Evolutionary conservation across 2,888 invertebrate species (phyloP).

Genomic region (Ophraella communa): DNA sequence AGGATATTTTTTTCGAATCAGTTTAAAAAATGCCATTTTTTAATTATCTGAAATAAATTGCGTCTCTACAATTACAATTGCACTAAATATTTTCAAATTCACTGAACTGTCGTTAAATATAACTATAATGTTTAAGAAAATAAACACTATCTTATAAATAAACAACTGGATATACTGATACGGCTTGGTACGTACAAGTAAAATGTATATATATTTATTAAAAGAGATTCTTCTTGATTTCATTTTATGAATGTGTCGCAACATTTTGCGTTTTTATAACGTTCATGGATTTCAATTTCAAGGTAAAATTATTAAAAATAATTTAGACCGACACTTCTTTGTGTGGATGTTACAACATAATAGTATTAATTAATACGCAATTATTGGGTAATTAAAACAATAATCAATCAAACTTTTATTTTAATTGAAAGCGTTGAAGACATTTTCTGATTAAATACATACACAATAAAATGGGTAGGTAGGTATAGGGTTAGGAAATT

Average conservation of each 20-base stretch:
- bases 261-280: conserved; percentile 10
- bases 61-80: too few relatives aligned
- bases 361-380: not conserved
- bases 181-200: conserved; percentile 9
- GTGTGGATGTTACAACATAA: not conserved
- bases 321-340: not conserved
- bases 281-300: not conserved
- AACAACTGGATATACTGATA: not conserved
- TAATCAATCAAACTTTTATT: too few relatives aligned
- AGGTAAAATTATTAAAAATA: not conserved
- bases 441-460: too few relatives aligned
- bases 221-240: conserved; percentile 2
- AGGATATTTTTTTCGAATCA: not conserved
- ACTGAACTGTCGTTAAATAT: not conserved
- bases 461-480: too few relatives aligned
- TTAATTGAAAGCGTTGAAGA: too few relatives aligned
- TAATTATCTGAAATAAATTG: too few relatives aligned
- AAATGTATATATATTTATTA: not conserved
- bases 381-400: too few relatives aligned
- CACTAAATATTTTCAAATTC: not conserved
- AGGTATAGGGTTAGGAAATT: too few relatives aligned
- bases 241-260: not conserved
- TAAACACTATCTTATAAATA: not conserved
- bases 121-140: not conserved
- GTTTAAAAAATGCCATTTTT: conserved; percentile 6